Evolutionary conservation across 1,140 invertebrate genomes (phyloP).

Genomic region (Eumeta japonica): DNA sequence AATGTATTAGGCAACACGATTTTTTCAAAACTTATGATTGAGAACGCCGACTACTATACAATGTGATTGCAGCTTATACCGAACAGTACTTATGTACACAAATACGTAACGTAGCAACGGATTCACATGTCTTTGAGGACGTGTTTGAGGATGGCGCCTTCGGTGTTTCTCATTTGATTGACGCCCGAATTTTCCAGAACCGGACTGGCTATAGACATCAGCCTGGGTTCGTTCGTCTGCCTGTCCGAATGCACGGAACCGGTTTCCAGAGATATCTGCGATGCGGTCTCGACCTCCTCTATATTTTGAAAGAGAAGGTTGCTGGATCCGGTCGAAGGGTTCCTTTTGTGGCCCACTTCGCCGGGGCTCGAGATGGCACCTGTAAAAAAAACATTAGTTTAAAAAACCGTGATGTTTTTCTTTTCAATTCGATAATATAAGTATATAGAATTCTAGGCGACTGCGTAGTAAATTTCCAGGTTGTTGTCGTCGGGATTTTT

Average conservation of each 20-base stretch:
- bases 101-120: too few species aligned
- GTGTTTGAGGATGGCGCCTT: conserved; percentile 49
- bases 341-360: conserved; percentile 39
- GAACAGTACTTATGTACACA: too few species aligned
- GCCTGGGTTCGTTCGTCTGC: conserved; percentile 23
- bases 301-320: conserved; percentile 42
- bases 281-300: conserved; percentile 29
- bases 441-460: too few species aligned
- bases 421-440: too few species aligned
- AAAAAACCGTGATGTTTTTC: too few species aligned
- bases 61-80: too few species aligned
- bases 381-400: conserved; percentile 13
- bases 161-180: conserved; percentile 47
- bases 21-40: too few species aligned
- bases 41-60: too few species aligned
- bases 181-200: conserved; percentile 35
- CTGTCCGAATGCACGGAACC: conserved; percentile 16
- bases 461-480: too few species aligned
- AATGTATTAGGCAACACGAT: too few species aligned
- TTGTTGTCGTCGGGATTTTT: too few species aligned
- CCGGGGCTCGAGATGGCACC: too few species aligned
- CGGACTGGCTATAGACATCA: conserved; percentile 20
- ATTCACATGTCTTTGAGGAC: conserved; percentile 52
- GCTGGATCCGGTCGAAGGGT: conserved; percentile 37
- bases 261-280: conserved; percentile 24